Percentiles rank a stretch among this genome's conserved stretches.
Conservation (phyloP, 2,113 vertebrate species). For the Colossoma macropomum region DNA sequence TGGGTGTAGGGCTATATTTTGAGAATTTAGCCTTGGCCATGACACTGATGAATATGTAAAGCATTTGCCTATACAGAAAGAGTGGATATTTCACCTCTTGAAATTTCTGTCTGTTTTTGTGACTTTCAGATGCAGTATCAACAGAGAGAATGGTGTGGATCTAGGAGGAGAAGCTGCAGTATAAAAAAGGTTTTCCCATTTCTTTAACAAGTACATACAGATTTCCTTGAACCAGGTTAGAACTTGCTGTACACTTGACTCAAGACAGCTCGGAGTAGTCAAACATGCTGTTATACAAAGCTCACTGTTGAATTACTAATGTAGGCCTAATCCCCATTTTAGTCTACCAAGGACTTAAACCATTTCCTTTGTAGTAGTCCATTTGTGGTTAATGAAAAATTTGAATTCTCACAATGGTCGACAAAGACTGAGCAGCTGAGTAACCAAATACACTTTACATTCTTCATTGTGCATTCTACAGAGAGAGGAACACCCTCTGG, state of each 20-base stretch:
- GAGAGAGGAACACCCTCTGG: neutral
- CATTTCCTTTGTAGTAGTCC: neutral
- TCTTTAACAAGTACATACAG: neutral
- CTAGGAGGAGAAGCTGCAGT: neutral
- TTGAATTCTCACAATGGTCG: neutral
- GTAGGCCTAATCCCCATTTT: neutral
- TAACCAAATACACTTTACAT: constrained; percentile 13
- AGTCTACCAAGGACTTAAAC: neutral
- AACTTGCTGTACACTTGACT: neutral
- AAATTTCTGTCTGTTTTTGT: too few relatives aligned
- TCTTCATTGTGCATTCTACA: constrained; percentile 16
- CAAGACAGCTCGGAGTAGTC: neutral
- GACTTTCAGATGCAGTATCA: too few relatives aligned
- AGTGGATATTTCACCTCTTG: too few relatives aligned
- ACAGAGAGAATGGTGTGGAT: neutral
- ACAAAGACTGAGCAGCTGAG: neutral
- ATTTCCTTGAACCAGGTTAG: neutral
- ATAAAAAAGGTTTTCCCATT: too few relatives aligned
- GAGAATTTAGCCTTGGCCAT: too few relatives aligned
- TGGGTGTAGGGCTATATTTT: too few relatives aligned
- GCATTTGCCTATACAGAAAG: too few relatives aligned
- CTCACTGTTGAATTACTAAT: neutral
- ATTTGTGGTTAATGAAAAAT: neutral
- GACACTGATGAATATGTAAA: too few relatives aligned
- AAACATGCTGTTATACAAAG: neutral